Base-by-base conservation (phyloP, 2,888 invertebrate genomes). In the Taphrorychus bicolor region DNA sequence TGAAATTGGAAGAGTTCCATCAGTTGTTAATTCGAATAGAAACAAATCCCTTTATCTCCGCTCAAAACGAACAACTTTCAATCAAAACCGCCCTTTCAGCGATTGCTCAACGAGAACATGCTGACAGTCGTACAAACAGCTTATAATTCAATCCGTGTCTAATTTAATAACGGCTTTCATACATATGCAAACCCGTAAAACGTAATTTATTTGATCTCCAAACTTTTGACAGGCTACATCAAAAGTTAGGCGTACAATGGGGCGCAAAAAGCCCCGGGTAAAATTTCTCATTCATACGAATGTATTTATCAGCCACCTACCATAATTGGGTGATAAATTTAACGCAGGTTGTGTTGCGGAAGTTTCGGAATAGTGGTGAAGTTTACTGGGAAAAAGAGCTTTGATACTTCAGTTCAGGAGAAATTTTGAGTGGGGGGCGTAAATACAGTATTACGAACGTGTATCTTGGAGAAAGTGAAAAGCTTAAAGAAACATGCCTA, bases 281-380 rank as follows among this genome's bases (percentile, higher is more conserved):
- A 45, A 41, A 54, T 61, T 61, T 61, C 48, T 16, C 61, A 54
- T 61, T 61, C 48, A 54, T 21, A 45, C 54, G 45, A 17, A 61
- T 42, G 54, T 61, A 54, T 61, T 53, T 51, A 51, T 53, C 53
- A 54, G 52, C 61, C 21, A 53, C 54, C 22, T 24, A 22, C 18
- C 22, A 22, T n/a, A 54, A 54, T 54, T 23, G 48, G 18, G 61
- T 54, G 61, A 61, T 61, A 61, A 61, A 61, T 61, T 54, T 54
- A 23, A 52, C 60, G 21, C 60, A 52, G 17, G 42, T 40, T 45
- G 32, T 59, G 60, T 52, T 60, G 22, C 21, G 60, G 52, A 60
- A 53, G 40, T 60, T 60, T 32, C 14, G 14, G 51, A 45, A 45
- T 16, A 45, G 14, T n/a, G 45, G n/a, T 4, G 18, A 14, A 18